Percentiles rank a stretch among this genome's conserved stretches.
Conservation (phyloP, 2,113 vertebrate genomes). For the Eptatretus burgeri region DNA sequence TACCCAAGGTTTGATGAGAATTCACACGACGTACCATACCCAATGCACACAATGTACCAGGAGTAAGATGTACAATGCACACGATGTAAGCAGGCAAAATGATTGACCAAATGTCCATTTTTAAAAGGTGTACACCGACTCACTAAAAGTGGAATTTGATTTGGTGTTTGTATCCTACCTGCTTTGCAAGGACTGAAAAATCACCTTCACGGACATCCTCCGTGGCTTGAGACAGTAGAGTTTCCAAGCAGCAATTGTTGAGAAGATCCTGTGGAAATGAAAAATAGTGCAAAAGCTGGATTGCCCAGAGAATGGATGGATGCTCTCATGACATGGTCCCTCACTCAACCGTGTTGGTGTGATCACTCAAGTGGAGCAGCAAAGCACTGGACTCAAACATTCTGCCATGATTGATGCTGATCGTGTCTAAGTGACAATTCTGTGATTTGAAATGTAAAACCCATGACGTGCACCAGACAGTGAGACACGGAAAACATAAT, state of each 20-base stretch:
- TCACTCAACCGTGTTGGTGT: neutral
- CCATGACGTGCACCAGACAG: neutral
- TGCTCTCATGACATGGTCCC: neutral
- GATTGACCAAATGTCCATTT: too few species aligned
- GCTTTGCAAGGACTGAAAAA: slow-evolving; percentile 51
- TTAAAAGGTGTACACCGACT: too few species aligned
- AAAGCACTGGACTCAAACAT: too few species aligned
- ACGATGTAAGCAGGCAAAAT: too few species aligned
- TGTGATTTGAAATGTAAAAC: neutral
- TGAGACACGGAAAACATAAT: too few species aligned
- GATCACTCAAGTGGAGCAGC: neutral
- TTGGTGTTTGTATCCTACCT: slow-evolving; percentile 7
- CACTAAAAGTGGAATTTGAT: too few species aligned
- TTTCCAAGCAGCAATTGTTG: slow-evolving; percentile 20
- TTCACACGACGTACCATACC: too few species aligned
- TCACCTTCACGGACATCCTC: slow-evolving; percentile 42
- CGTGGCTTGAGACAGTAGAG: slow-evolving; percentile 38
- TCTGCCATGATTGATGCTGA: slow-evolving; percentile 7
- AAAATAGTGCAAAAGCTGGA: neutral
- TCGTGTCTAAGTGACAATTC: slow-evolving; percentile 1
- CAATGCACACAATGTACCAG: too few species aligned
- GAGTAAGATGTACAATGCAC: too few species aligned
- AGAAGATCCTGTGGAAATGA: slow-evolving; percentile 30
- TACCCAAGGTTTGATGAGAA: too few species aligned
- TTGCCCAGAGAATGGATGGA: neutral